These are phyloP conservation scores for Holothuria scabra DNA, from an alignment of 53 echinoderm and acorn worm genomes.

Conservation along the genomic window DNA sequence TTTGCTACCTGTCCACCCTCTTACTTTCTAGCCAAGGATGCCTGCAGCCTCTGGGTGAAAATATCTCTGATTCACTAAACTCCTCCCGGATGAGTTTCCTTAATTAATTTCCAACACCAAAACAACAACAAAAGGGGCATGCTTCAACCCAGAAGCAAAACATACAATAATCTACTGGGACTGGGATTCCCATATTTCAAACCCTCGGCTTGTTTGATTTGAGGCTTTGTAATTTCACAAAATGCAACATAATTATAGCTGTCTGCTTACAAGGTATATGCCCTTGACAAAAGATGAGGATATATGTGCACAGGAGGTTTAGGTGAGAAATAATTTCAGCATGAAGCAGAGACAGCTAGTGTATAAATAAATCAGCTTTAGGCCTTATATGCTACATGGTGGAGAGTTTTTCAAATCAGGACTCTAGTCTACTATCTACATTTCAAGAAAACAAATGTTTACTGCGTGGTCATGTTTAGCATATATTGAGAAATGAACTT, in stretches of 20 bases:
- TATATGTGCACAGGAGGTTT: too few species aligned
- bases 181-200: not conserved
- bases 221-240: conserved; percentile 26
- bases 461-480: too few species aligned
- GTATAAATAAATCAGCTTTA: too few species aligned
- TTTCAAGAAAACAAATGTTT: too few species aligned
- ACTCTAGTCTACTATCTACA: too few species aligned
- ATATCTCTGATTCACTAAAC: conserved; percentile 10
- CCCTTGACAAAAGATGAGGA: too few species aligned
- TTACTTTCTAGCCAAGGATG: not conserved
- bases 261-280: too few species aligned
- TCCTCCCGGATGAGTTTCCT: conserved; percentile 19
- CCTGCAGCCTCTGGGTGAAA: not conserved
- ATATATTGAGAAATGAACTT: too few species aligned
- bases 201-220: conserved; percentile 11
- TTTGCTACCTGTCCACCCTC: conserved; percentile 39
- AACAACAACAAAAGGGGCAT: conserved; percentile 34
- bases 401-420: too few species aligned
- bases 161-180: conserved; percentile 29
- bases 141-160: conserved; percentile 20
- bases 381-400: too few species aligned
- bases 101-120: conserved; percentile 28
- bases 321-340: too few species aligned
- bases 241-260: conserved; percentile 5
- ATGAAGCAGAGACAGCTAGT: too few species aligned